Base-by-base conservation (phyloP, 2,797 vertebrate genomes). In the Pteropus rufus region DNA sequence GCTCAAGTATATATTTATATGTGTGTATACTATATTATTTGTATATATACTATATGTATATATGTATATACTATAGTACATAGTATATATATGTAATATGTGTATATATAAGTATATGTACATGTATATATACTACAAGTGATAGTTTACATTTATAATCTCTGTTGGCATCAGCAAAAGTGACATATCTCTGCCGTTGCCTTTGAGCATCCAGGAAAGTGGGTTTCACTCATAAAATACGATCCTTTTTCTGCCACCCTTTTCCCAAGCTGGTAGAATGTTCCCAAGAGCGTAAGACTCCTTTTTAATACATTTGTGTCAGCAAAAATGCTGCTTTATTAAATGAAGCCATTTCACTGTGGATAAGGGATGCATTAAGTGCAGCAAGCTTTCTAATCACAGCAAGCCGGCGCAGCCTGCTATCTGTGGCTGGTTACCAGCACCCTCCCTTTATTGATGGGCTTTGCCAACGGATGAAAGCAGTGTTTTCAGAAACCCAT, bases 401-500 rank as follows among this genome's bases (percentile, higher is more conserved):
- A 58, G 92, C 0, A 0, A 89, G 56, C 49, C 9, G 0, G n/a
- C 5, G 0, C 21, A 0, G 85, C 15, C 26, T 29, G 1, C 73
- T 77, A 8, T 97, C 87, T 67, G 54, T n/a, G 34, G 69, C 67
- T 60, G 94, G 69, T 89, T 87, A 79, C 90, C 76, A 58, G 79
- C 91, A 80, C 49, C 86, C 70, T 96, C 58, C 34, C 70, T 89
- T 95, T 95, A 95, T 94, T 96, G 95, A 97, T 79, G 87, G 56
- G 18, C 82, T 94, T 94, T 96, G 96, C 86, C 26, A 67, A 91
- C 1, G 44, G 52, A 91, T 69, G n/a, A 65, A 86, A 85, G n/a
- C 39, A 91, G 49, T 18, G 2, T 96, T 95, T 97, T 97, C 31
- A 49, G 75, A 96, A 97, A 93, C 31, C 92, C 76, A 93, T 95